Conservation (phyloP, 2,888 invertebrate species). For the Mactromeris polynyma region DNA sequence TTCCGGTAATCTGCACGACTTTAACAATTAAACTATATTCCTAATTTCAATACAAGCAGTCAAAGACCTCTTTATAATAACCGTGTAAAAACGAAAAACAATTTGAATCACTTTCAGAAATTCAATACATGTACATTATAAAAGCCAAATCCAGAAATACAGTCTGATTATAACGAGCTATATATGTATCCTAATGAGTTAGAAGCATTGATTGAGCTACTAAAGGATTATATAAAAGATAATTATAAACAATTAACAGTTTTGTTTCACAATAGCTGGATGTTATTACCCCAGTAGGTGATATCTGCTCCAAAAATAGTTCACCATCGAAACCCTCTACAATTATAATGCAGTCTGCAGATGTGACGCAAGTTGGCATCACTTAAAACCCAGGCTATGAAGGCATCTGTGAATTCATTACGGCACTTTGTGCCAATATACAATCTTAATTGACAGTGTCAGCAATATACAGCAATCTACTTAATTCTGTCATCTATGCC, state of each 20-base stretch:
- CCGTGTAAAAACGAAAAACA: too few relatives aligned
- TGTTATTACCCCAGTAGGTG: not conserved
- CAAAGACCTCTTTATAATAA: not conserved
- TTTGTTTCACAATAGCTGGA: not conserved
- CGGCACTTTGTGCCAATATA: not conserved
- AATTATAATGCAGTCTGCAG: not conserved
- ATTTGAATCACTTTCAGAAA: too few relatives aligned
- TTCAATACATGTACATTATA: too few relatives aligned
- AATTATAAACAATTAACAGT: not conserved
- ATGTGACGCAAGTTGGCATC: not conserved
- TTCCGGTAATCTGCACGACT: not conserved
- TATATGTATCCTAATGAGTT: too few relatives aligned
- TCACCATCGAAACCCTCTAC: not conserved
- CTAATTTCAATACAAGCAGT: not conserved
- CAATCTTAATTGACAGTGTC: not conserved
- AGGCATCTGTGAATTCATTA: not conserved
- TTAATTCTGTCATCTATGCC: not conserved
- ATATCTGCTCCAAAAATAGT: not conserved
- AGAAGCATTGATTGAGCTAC: too few relatives aligned
- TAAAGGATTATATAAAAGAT: too few relatives aligned
- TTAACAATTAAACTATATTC: not conserved
- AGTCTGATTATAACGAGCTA: too few relatives aligned
- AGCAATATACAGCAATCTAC: not conserved
- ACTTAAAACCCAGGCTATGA: not conserved
- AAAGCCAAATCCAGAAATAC: too few relatives aligned